A percentile compares a stretch with the other conserved stretches of the same genome.
These are phyloP conservation scores for Stenotaenia linearis DNA, from an alignment of 2,888 invertebrate genomes.

Conservation along the genomic window DNA sequence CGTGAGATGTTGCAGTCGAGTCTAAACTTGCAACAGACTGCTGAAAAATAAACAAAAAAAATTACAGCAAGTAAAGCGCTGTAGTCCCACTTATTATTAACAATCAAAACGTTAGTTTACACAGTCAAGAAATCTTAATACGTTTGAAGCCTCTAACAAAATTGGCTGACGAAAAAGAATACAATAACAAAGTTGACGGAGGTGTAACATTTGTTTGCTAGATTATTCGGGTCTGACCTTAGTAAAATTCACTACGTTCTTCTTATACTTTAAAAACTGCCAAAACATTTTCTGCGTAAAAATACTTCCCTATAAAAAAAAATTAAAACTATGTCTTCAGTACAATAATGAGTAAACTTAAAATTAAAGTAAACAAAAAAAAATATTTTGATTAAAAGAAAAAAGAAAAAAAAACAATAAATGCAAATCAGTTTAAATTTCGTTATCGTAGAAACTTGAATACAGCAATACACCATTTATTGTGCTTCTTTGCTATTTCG, in stretches of 20 bases:
- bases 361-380: not conserved
- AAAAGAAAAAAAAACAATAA: not conserved
- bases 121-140: too few species aligned
- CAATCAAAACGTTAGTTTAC: too few species aligned
- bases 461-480: too few species aligned
- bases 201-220: not conserved
- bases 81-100: too few species aligned
- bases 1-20: constrained; percentile 29
- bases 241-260: not conserved
- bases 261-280: not conserved
- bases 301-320: not conserved
- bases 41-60: not conserved
- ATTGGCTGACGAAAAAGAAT: too few species aligned
- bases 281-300: not conserved
- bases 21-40: constrained; percentile 6
- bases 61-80: too few species aligned
- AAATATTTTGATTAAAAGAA: not conserved
- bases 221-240: not conserved
- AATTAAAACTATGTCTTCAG: not conserved
- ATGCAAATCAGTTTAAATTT: too few species aligned
- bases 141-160: too few species aligned
- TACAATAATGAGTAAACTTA: not conserved
- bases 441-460: not conserved
- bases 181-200: not conserved
- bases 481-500: too few species aligned